Base-by-base conservation (phyloP, 2,797 vertebrate genomes). In the Coilia nasus region DNA sequence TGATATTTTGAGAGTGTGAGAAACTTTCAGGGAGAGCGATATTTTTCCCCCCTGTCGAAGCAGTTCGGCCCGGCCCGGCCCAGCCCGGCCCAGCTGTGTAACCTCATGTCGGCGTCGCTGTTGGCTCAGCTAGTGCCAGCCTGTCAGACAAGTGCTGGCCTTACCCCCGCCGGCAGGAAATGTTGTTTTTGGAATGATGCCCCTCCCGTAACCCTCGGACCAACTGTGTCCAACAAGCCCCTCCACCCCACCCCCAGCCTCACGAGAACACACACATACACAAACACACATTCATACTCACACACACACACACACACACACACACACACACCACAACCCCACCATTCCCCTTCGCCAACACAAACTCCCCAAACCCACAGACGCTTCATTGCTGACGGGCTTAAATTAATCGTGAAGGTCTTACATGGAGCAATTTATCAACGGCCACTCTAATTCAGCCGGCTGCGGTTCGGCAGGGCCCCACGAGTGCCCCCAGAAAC, bases 371-470 rank as follows among this genome's bases (percentile, higher is more conserved):
- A 41, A 89, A 88, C 83, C 90, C 88, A 47, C 86, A 87, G 89
- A 83, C 85, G 83, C 86, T 88, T 87, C 86, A 89, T 87, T 87
- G 86, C 88, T 90, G 89, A 90, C 87, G 86, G 89, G 89, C 85
- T 89, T 88, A 87, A 90, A 90, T 88, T 88, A 91, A 86, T 88
- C 50, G 87, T 83, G 87, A 89, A 85, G 89, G 88, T 82, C 85
- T 85, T 87, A 87, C 90, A 89, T 57, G 85, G 87, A 89, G 87
- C 87, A 84, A 90, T 91, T 91, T 87, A 90, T 90, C 89, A 90
- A 88, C 84, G 86, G 87, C 88, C 85, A 85, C 86, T 89, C 84
- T 41, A 87, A 87, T 83, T 87, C 86, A 19, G 82, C 83, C 85
- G 87, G 85, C 86, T 87, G 87, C 71, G 88, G 86, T 56, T 62